Evolutionary conservation across 2,113 vertebrate species (phyloP).

Genomic region (Pelvicachromis taeniatus): DNA sequence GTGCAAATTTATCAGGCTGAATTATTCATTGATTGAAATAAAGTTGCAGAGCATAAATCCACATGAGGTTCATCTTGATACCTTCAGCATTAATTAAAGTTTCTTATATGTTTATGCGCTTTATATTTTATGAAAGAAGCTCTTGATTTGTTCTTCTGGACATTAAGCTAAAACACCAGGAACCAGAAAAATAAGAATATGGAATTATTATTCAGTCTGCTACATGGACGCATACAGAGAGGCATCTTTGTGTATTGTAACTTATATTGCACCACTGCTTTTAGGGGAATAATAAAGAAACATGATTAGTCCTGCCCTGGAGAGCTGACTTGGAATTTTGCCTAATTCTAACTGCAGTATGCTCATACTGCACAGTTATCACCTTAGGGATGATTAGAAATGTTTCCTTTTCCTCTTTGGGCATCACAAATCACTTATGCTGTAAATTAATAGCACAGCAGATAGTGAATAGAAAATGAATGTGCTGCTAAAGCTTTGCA

Average conservation of each 20-base stretch:
- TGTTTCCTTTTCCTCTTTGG: slow-evolving; percentile 39
- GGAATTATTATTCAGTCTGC: slow-evolving; percentile 33
- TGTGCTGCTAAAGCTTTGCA: slow-evolving; percentile 19
- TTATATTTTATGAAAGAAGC: slow-evolving; percentile 15
- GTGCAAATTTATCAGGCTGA: slow-evolving; percentile 67
- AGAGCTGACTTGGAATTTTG: slow-evolving; percentile 65
- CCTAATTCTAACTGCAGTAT: slow-evolving; percentile 50
- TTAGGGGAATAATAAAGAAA: slow-evolving; percentile 54
- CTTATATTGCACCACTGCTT: slow-evolving; percentile 42
- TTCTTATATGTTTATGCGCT: slow-evolving; percentile 1
- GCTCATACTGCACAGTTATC: slow-evolving; percentile 47
- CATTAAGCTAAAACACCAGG: slow-evolving; percentile 25
- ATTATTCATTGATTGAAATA: slow-evolving; percentile 70
- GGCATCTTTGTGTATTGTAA: slow-evolving; percentile 35
- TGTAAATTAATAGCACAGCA: slow-evolving; percentile 61
- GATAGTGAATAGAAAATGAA: slow-evolving; percentile 32
- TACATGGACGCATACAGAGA: slow-evolving; percentile 40
- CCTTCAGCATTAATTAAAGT: slow-evolving; percentile 24
- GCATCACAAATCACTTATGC: slow-evolving; percentile 58
- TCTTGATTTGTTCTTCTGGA: background rate
- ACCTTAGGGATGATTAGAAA: slow-evolving; percentile 61
- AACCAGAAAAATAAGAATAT: slow-evolving; percentile 10
- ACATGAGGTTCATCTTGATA: slow-evolving; percentile 5
- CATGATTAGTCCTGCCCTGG: slow-evolving; percentile 55
- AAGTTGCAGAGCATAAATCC: slow-evolving; percentile 40